These are phyloP conservation scores for Phymanthus crucifer DNA, from an alignment of 92 coral and sea anemone species.

Conservation along the genomic window DNA sequence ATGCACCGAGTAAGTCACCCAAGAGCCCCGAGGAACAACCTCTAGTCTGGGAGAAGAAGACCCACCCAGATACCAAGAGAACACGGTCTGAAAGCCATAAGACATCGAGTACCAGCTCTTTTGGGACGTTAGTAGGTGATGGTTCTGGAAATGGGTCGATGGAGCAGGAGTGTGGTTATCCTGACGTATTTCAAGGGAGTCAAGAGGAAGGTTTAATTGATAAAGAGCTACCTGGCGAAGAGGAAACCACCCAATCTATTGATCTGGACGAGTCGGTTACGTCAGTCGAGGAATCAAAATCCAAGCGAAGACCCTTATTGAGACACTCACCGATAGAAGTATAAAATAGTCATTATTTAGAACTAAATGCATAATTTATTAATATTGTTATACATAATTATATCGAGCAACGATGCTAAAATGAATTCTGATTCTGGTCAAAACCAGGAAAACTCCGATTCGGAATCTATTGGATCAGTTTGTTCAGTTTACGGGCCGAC, in stretches of 20 bases:
- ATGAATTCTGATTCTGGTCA: neutral
- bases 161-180: slow-evolving; percentile 5
- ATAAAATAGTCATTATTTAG: slow-evolving; percentile 2
- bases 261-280: slow-evolving; percentile 39
- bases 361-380: neutral
- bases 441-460: neutral
- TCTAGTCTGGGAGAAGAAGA: slow-evolving; percentile 35
- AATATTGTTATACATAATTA: neutral
- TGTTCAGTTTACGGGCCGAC: neutral
- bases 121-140: slow-evolving; percentile 37
- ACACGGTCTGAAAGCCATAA: slow-evolving; percentile 16
- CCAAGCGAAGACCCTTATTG: slow-evolving; percentile 49
- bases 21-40: neutral
- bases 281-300: slow-evolving; percentile 30
- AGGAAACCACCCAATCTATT: slow-evolving; percentile 21
- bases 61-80: neutral
- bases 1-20: neutral
- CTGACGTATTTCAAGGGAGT: slow-evolving; percentile 27
- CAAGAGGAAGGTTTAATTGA: slow-evolving; percentile 8
- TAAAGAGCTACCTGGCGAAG: slow-evolving; percentile 15
- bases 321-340: slow-evolving; percentile 59
- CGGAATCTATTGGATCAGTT: no score
- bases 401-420: neutral
- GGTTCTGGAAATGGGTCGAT: slow-evolving; percentile 24
- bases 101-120: slow-evolving; percentile 36